Evolutionary conservation across 2,113 vertebrate species (phyloP), one percentile per base, ranked within the genome.

Genomic region (Siphamia tubifer): DNA sequence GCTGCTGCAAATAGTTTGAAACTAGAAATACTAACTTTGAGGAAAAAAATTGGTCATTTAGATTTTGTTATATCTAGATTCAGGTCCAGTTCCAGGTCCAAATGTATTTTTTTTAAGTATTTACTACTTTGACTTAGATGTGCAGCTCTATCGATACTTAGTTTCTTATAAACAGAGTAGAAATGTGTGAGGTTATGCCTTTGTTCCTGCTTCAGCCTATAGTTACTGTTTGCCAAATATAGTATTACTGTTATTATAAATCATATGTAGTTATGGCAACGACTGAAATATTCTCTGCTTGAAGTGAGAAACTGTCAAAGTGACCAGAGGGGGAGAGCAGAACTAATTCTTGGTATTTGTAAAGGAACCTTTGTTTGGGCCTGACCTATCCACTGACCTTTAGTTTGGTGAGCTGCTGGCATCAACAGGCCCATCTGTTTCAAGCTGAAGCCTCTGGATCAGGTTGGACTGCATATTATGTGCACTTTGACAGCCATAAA

Each of bases 351-450:
- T 89, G 89, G 79, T 82, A 83, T 93, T 91, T 92, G 90, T 88
- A 90, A 89, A 90, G 84, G 82, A 89, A 92, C 86, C 90, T 93
- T 93, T 93, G 92, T 94, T 90, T 79, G 13, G 45, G 71, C 53
- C 75, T 92, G 93, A 93, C 93, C 89, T 82, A 79, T 83, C 77
- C 84, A 58, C 87, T 94, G 92, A 93, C 92, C 93, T 90, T 67
- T 74, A 83, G 84, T 86, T 87, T 88, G 89, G 86, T 88, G 87
- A 82, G 81, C 89, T 90, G 85, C 77, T 76, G 81, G 68, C 74
- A 74, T 87, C 84, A 85, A 79, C 69, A 70, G 61, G 68, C 61
- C 68, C 82, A 84, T 79, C 89, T 90, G 89, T 74, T 89, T 11
- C 19, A 45, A 49, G 48, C 31, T 58, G 48, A 77, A 43, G 56